phyloP scores from a whole-genome alignment of 2,797 vertebrate species.

The Helicolenus hilgendorfi region DNA sequence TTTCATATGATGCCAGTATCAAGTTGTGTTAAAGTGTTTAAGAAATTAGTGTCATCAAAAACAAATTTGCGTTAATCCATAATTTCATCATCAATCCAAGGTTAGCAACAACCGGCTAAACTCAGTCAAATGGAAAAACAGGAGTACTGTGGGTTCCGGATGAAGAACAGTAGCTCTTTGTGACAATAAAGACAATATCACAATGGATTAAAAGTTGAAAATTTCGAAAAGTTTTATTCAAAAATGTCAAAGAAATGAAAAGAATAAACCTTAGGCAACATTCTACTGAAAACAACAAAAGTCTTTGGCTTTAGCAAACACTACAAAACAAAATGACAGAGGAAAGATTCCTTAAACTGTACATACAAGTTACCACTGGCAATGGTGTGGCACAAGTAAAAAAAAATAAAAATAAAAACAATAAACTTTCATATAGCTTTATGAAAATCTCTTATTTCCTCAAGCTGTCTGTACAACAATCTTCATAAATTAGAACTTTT shows the following conservation, averaged over 20 bases:
- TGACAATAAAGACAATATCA: neutral
- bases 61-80: neutral
- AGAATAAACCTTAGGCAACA: conserved; percentile 96
- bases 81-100: neutral
- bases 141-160: neutral
- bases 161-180: neutral
- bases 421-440: conserved; percentile 97
- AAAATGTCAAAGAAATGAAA: conserved; percentile 97
- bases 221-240: conserved; percentile 91
- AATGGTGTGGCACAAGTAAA: conserved; percentile 97
- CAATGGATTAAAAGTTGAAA: conserved; percentile 43
- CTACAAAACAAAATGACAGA: conserved; percentile 96
- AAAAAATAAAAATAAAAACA: conserved; percentile 91
- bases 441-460: conserved; percentile 96
- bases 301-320: conserved; percentile 96
- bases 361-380: conserved; percentile 97
- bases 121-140: neutral
- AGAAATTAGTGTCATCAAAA: too few relatives aligned
- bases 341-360: conserved; percentile 94
- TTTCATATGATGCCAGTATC: too few relatives aligned
- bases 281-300: conserved; percentile 93
- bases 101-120: neutral
- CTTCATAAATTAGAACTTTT: conserved; percentile 99
- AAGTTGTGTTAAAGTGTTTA: too few relatives aligned
- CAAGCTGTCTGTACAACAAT: conserved; percentile 99